Base-by-base conservation (phyloP, 2,797 vertebrate species). In the Graptemys geographica region DNA sequence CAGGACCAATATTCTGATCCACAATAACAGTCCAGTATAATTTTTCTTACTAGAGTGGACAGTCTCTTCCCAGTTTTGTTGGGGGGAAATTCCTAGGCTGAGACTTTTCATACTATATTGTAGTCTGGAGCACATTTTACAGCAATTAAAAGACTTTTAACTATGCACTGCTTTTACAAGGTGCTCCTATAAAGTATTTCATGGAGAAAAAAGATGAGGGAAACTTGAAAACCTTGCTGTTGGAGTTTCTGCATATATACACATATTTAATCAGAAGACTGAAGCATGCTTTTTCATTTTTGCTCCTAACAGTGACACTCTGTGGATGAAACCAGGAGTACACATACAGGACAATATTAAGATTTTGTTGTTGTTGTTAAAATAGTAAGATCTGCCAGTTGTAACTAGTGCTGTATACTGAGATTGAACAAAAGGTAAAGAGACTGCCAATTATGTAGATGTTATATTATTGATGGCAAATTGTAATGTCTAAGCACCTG, bases 291-390 rank as follows among this genome's bases (percentile, higher is more conserved):
- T 90, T 95, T 97, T 96, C 93, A 96, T 97, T 96, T 92, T 88
- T 97, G 96, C 97, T 97, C 97, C 97, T 97, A 97, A 98, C 8
- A 98, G 97, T 98, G 98, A 98, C 98, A 98, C 98, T 98, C 94
- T 98, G 98, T 98, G 98, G 98, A 97, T 97, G 96, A 97, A 98
- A 83, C 84, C 84, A 98, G 97, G 98, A 98, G 96, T 97, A 98
- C 98, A 98, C 1, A 0, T 2, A n/a, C 33, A 94, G 69, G 76
- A 51, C 84, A 88, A 69, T 2, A 2, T 91, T 88, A 57, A 6
- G 83, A 86, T 93, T 41, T 55, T 21, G 33, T 57, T 25, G 15
- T 33, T 78, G 19, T 83, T 18, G 62, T 88, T 86, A 85, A 80
- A 49, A 78, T 8, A 92, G 79, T 69, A 87, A 37, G 8, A 49